phyloP scores from a whole-genome alignment of 2,888 invertebrate genomes.

The Volucella zonaria region DNA sequence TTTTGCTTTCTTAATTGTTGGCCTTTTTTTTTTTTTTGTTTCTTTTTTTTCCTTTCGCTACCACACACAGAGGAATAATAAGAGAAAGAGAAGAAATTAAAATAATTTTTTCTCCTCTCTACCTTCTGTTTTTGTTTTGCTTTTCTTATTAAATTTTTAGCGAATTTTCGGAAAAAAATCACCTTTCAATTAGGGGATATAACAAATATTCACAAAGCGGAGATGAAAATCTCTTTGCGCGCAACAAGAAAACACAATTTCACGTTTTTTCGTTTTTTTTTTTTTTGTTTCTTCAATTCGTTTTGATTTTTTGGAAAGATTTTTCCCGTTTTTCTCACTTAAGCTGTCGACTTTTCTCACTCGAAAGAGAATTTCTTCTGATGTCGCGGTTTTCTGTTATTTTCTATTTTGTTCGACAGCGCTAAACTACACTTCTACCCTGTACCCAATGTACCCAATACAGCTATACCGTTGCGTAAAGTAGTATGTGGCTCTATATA shows the following conservation, averaged over 20 bases:
- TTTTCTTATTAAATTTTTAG: background rate
- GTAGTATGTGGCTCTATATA: background rate
- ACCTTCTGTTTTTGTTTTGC: constrained; percentile 8
- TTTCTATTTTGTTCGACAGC: constrained; percentile 71
- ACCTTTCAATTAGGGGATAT: background rate
- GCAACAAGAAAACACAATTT: constrained; percentile 27
- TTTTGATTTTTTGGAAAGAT: background rate
- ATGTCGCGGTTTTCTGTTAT: constrained; percentile 67
- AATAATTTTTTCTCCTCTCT: constrained; percentile 55
- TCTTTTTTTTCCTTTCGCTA: constrained; percentile 5
- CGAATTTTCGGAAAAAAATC: constrained; percentile 3
- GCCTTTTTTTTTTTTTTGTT: constrained; percentile 4
- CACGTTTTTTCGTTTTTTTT: constrained; percentile 17
- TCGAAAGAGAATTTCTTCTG: constrained; percentile 71
- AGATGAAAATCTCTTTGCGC: constrained; percentile 58
- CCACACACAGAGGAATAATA: constrained; percentile 56
- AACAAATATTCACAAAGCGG: constrained; percentile 12
- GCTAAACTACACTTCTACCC: constrained; percentile 7
- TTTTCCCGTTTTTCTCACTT: constrained; percentile 16
- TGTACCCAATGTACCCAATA: background rate
- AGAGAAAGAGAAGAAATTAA: constrained; percentile 62
- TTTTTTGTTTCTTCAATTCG: too few relatives aligned
- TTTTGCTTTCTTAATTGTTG: background rate
- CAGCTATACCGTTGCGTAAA: constrained; percentile 4
- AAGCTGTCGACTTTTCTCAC: constrained; percentile 43